A percentile compares a stretch with the other conserved stretches of the same genome.
Conservation (phyloP, 1,140 invertebrate genomes). For the Phortica variegata region DNA sequence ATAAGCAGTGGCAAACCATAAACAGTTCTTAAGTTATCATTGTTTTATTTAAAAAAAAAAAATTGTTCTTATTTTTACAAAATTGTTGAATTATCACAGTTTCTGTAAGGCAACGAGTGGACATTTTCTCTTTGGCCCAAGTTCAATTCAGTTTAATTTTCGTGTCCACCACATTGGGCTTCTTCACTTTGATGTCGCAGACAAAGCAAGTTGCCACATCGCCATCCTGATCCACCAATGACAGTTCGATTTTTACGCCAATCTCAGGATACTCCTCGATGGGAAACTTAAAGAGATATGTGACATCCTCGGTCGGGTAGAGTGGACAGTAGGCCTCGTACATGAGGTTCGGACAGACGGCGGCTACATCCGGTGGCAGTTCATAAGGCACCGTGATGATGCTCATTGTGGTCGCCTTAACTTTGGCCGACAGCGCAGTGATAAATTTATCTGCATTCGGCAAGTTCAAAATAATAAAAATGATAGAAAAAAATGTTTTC, state of each 20-base stretch:
- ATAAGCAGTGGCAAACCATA: no score
- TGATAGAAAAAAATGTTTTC: not conserved
- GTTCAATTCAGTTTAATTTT: constrained; percentile 29
- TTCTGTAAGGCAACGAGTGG: no score
- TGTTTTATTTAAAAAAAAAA: constrained; percentile 15
- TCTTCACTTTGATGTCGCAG: constrained; percentile 49
- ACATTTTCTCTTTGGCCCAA: not conserved
- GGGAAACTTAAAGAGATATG: constrained; percentile 42
- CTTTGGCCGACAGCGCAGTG: constrained; percentile 30
- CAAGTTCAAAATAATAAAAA: not conserved
- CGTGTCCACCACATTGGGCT: constrained; percentile 9
- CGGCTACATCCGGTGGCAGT: constrained; percentile 36
- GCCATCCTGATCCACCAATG: constrained; percentile 42
- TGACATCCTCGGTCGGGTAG: constrained; percentile 48
- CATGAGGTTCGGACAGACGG: constrained; percentile 42
- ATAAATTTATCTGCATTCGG: constrained; percentile 29
- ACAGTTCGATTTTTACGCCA: constrained; percentile 44
- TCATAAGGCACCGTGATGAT: constrained; percentile 46
- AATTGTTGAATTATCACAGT: not conserved
- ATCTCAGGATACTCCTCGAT: constrained; percentile 47
- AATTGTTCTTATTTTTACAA: constrained; percentile 10
- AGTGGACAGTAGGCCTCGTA: constrained; percentile 45
- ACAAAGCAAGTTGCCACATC: constrained; percentile 39
- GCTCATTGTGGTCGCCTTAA: constrained; percentile 43
- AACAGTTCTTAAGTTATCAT: constrained; percentile 22